These are phyloP conservation scores for Leptosomus discolor DNA, from an alignment of 2,113 vertebrate species.

Conservation along the genomic window DNA sequence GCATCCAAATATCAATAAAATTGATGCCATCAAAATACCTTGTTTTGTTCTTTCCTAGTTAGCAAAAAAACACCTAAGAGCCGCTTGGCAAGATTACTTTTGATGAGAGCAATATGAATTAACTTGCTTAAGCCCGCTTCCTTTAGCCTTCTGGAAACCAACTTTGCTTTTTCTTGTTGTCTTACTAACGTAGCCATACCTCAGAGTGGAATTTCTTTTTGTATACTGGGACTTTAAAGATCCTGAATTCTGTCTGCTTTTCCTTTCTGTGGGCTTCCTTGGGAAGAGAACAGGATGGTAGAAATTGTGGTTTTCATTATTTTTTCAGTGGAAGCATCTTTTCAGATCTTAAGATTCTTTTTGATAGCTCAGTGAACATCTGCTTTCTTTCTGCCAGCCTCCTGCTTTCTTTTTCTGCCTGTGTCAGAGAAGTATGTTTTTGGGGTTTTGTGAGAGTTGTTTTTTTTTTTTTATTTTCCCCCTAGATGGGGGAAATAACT, in stretches of 20 bases:
- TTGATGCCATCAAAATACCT: background rate
- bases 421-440: background rate
- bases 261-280: background rate
- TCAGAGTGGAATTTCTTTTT: background rate
- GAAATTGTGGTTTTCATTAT: background rate
- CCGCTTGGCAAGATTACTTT: background rate
- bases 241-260: background rate
- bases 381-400: background rate
- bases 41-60: background rate
- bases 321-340: background rate
- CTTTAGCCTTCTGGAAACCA: background rate
- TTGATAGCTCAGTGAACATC: background rate
- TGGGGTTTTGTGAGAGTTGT: rapidly evolving
- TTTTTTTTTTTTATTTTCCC: too few species aligned
- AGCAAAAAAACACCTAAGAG: background rate
- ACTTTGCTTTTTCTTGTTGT: background rate
- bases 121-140: background rate
- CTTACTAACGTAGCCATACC: background rate
- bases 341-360: background rate
- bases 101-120: background rate
- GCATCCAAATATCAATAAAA: background rate
- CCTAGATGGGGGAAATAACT: background rate
- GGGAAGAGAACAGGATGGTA: background rate
- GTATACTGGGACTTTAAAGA: background rate
- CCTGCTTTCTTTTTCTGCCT: background rate